A percentile compares a stretch with the other conserved stretches of the same genome.
phyloP scores from a whole-genome alignment of 1,140 invertebrate genomes.

The Drosophila chauvacae region DNA sequence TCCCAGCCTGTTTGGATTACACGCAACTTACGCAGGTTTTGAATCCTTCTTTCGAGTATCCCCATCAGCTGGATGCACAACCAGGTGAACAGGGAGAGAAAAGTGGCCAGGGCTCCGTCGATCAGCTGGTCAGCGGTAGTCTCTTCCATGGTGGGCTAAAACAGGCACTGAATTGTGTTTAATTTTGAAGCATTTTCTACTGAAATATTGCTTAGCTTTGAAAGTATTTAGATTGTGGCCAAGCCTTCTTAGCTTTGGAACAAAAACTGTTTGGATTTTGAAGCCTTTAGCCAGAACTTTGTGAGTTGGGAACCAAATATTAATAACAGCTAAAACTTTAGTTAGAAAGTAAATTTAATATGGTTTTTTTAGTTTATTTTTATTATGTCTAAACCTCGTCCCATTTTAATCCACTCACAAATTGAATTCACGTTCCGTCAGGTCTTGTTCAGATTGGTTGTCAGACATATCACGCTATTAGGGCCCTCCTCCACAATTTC shows the following conservation, averaged over 20 bases:
- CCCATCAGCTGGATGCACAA: neutral
- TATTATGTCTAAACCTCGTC: neutral
- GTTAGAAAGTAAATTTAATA: neutral
- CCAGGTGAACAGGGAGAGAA: constrained; percentile 14
- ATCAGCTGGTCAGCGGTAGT: constrained; percentile 2
- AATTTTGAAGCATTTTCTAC: constrained; percentile 1
- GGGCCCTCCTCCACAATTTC: neutral
- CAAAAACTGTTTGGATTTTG: neutral
- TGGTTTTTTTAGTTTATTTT: neutral
- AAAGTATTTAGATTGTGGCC: neutral
- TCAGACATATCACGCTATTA: constrained; percentile 14
- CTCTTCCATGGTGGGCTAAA: neutral
- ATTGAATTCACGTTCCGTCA: neutral
- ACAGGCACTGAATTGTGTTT: too few species aligned
- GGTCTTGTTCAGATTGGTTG: constrained; percentile 4
- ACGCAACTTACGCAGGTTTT: constrained; percentile 7
- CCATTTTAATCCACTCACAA: neutral
- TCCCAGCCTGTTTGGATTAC: constrained; percentile 9
- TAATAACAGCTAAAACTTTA: neutral
- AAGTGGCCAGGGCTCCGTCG: constrained; percentile 2
- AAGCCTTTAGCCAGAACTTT: too few species aligned
- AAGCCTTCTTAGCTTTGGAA: neutral
- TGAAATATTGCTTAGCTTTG: too few species aligned
- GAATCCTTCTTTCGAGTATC: neutral
- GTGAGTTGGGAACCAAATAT: neutral